phyloP scores from a whole-genome alignment of 2,888 invertebrate species.

The Scaptomyza flava region DNA sequence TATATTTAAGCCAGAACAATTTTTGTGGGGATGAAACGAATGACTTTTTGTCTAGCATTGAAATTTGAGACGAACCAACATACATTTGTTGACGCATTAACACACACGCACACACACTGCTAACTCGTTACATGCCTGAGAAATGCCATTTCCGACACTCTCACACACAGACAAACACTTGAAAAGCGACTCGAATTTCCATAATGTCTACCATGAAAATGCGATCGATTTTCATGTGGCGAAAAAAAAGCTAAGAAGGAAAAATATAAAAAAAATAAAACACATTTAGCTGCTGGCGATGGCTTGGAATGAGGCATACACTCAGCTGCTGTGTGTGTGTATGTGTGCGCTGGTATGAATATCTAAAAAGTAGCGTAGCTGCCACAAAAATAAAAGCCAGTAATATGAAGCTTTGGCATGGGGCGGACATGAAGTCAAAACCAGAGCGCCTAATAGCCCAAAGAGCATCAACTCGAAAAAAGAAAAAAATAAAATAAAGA shows the following conservation, averaged over 20 bases:
- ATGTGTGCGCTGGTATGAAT: conserved; percentile 52
- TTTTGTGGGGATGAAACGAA: conserved; percentile 22
- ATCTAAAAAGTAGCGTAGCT: conserved; percentile 57
- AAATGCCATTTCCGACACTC: conserved; percentile 77
- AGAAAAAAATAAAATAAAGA: conserved; percentile 23
- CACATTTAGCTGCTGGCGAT: conserved; percentile 68
- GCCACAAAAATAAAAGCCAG: conserved; percentile 59
- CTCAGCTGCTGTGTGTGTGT: conserved; percentile 2
- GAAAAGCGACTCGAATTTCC: conserved; percentile 78
- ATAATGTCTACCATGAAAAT: conserved; percentile 82
- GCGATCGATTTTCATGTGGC: conserved; percentile 75
- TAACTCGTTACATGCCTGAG: conserved; percentile 76
- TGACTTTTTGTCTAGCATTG: conserved; percentile 40
- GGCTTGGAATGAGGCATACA: conserved; percentile 8
- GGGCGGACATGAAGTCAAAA: conserved; percentile 12
- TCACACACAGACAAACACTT: conserved; percentile 69
- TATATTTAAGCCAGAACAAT: conserved; percentile 40
- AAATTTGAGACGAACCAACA: conserved; percentile 56
- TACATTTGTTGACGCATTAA: conserved; percentile 1
- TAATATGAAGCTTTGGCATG: conserved; percentile 54
- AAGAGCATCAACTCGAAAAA: conserved; percentile 19
- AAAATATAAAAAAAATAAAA: background rate
- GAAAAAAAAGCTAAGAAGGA: conserved; percentile 28
- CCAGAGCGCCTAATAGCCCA: conserved; percentile 53
- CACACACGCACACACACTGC: conserved; percentile 26